Evolutionary conservation across 2,888 invertebrate genomes (phyloP).

Genomic region (Andricus curvator): DNA sequence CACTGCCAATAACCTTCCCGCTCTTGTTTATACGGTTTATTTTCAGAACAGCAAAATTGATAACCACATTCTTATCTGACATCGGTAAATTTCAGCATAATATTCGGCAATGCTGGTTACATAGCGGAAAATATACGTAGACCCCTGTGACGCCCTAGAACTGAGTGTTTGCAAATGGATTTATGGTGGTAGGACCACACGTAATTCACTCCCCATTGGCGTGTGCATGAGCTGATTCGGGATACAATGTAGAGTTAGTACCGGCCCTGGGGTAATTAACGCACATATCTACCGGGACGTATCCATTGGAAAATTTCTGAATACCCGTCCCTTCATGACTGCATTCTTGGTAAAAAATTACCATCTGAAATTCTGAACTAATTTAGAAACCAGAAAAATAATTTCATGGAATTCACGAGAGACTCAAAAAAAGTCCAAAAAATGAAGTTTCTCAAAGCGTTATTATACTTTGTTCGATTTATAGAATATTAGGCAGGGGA

Average conservation of each 20-base stretch:
- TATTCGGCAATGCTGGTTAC: background rate
- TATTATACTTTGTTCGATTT: no score
- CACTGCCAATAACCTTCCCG: no score
- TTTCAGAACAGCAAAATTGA: background rate
- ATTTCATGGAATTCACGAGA: background rate
- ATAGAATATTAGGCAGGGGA: no score
- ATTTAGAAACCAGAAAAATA: background rate
- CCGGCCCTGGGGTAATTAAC: conserved; percentile 62
- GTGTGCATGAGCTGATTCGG: conserved; percentile 56
- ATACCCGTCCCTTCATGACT: conserved; percentile 5
- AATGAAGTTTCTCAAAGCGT: no score
- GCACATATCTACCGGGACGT: conserved; percentile 57
- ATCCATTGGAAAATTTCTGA: conserved; percentile 36
- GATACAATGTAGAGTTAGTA: conserved; percentile 37
- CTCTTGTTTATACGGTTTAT: no score
- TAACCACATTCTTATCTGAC: background rate
- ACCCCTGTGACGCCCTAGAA: conserved; percentile 36
- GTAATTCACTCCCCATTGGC: conserved; percentile 65
- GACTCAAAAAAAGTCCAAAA: no score
- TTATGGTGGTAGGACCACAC: conserved; percentile 60
- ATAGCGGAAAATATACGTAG: conserved; percentile 30
- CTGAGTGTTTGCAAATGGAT: conserved; percentile 60
- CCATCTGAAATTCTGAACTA: background rate
- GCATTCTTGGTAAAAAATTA: background rate
- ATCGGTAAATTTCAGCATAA: background rate